These are phyloP conservation scores for Sitta carolinensis DNA, from an alignment of 2,797 vertebrate genomes.

Conservation along the genomic window DNA sequence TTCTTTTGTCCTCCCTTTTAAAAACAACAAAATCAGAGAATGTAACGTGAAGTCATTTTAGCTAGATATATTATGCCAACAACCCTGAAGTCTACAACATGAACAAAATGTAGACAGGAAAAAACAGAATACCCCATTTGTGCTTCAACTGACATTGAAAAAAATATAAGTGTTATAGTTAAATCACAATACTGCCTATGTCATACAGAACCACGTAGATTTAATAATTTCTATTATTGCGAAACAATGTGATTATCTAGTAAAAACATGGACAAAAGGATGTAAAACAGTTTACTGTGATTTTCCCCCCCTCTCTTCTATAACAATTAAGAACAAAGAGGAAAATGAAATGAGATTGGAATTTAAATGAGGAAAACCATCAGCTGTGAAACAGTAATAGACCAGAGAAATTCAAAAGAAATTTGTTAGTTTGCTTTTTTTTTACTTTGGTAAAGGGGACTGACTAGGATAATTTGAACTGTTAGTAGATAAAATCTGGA, in stretches of 20 bases:
- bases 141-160: neutral
- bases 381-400: neutral
- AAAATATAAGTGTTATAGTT: neutral
- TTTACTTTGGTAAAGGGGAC: neutral
- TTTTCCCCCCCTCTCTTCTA: neutral
- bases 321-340: neutral
- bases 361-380: neutral
- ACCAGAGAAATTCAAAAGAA: neutral
- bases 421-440: neutral
- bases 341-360: neutral
- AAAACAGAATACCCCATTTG: neutral
- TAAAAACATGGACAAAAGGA: neutral
- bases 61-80: neutral
- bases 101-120: neutral
- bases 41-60: neutral
- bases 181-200: neutral
- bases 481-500: neutral
- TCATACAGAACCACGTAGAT: neutral
- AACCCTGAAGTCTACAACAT: neutral
- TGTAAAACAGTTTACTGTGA: neutral
- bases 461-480: neutral
- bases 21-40: neutral
- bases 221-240: neutral
- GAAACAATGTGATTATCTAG: neutral
- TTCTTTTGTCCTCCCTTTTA: neutral